Conservation (phyloP, 2,888 invertebrate species). For the Conchocele bisecta region DNA sequence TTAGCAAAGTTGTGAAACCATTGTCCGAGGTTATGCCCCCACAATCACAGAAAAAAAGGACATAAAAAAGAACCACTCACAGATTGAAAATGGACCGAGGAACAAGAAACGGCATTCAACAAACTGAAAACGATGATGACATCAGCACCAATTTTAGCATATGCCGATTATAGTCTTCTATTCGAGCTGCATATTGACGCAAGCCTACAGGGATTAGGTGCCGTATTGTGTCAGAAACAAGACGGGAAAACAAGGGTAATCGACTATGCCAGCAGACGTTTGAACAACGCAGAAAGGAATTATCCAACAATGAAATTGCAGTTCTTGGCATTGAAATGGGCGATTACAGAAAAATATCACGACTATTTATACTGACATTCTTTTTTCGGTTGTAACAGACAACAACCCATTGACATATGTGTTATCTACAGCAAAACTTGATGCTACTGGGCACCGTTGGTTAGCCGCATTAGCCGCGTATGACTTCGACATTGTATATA, state of each 20-base stretch:
- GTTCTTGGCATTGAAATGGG: no score
- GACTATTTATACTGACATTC: no score
- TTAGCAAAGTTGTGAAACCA: constrained; percentile 25
- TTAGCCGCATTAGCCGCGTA: no score
- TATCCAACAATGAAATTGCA: no score
- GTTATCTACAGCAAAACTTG: no score
- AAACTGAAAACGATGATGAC: not conserved
- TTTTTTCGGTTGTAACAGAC: no score
- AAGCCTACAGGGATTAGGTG: not conserved
- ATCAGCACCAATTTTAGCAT: constrained; percentile 8
- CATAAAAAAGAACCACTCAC: not conserved
- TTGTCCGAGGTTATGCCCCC: constrained; percentile 10
- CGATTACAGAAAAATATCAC: no score
- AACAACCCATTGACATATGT: no score
- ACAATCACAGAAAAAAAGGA: not conserved
- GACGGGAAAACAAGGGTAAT: not conserved
- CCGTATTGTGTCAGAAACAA: constrained; percentile 8
- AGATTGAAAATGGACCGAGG: constrained; percentile 2
- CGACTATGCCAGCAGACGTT: not conserved
- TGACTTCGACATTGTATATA: no score
- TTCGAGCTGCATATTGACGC: constrained; percentile 18
- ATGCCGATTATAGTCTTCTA: not conserved
- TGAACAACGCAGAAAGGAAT: no score
- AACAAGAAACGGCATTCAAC: constrained; percentile 8
- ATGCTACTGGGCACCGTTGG: no score